Base-by-base conservation (phyloP, 2,888 invertebrate genomes). In the Poecilus cupreus region DNA sequence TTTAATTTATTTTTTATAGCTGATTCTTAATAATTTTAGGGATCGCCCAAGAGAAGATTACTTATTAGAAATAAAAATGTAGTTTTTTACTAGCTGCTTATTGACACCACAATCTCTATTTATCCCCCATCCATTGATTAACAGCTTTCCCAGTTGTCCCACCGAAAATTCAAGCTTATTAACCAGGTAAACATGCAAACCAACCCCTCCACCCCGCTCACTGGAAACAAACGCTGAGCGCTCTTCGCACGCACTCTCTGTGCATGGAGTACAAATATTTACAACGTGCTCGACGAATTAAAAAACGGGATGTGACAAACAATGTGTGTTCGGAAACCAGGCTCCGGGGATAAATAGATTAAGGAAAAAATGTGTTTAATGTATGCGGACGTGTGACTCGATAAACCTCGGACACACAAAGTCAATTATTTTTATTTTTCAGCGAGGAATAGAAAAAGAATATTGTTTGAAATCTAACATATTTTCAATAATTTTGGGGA, bases 181-280 rank as follows among this genome's bases (percentile, higher is more conserved):
- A 54, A 54, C 18, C 11, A 22, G 11, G 11, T 20, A 54, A 54
- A 54, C 18, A 54, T 20, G 22, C 20, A 22, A 20, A 54, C 54
- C 18, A 54, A 54, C 54, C 20, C 54, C 20, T 54, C 26, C 32
- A 6, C 32, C 32, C 32, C 5, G 8, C 5, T 8, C 43, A 10
- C 3, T 13, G 13, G n/a, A 43, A 43, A 43, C 43, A 43, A 43
- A 43, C 43, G 13, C 2, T 3, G 10, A 11, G n/a, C 43, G 11
- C 43, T 4, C n/a, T 13, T n/a, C 43, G 43, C 60, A 26, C 26
- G n/a, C 26, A 26, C 60, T n/a, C n/a, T n/a, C n/a, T n/a, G n/a
- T 60, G 13, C 60, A 60, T 60, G 26, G 11, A 26, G 60, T 60
- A 26, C 24, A 60, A 60, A 60, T 60, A 60, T 60, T 60, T 60